Evolutionary conservation across 92 coral and sea anemone genomes (phyloP).

Genomic region (Diadumene lineata): DNA sequence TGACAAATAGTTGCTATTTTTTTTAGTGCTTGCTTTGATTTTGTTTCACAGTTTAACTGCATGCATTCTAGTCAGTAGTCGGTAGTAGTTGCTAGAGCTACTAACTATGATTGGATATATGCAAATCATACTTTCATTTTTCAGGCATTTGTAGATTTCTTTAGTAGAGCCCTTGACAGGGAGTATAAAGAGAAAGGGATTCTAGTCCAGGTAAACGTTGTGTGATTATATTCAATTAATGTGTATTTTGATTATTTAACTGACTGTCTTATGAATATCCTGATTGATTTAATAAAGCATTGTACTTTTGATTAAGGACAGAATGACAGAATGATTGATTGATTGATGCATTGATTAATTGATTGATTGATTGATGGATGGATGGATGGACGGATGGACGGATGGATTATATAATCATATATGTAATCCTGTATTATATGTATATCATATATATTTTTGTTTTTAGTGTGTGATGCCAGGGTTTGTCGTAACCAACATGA

Average conservation of each 20-base stretch:
- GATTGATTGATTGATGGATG: no score
- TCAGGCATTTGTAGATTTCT: slow-evolving; percentile 80
- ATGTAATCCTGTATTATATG: no score
- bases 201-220: slow-evolving; percentile 52
- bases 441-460: no score
- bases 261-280: neutral
- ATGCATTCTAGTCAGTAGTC: no score
- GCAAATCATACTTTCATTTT: neutral
- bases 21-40: no score
- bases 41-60: no score
- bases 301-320: neutral
- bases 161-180: slow-evolving; percentile 65
- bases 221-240: neutral
- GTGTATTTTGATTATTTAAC: neutral
- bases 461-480: slow-evolving; percentile 67
- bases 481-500: slow-evolving; percentile 87
- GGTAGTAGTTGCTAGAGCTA: no score
- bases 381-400: no score
- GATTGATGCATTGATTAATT: no score
- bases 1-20: no score
- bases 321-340: no score
- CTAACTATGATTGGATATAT: neutral
- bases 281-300: neutral
- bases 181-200: slow-evolving; percentile 82
- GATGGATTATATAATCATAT: no score